These are phyloP conservation scores for Yponomeuta plumbellus DNA, from an alignment of 2,888 invertebrate genomes.

Conservation along the genomic window DNA sequence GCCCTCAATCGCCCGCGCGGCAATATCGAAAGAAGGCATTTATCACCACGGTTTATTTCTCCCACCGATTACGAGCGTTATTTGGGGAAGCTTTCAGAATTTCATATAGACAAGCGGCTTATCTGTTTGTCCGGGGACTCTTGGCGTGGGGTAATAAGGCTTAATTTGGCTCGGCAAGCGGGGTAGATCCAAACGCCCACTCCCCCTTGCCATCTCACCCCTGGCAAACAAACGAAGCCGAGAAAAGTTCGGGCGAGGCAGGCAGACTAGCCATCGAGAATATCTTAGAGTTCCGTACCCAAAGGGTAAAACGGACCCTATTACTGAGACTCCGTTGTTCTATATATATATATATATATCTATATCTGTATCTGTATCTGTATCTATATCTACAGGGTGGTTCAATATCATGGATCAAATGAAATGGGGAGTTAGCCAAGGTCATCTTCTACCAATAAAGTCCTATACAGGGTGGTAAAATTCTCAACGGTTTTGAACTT, in stretches of 20 bases:
- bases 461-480: too few species aligned
- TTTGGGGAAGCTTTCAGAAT: slow-evolving; percentile 30
- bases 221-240: slow-evolving; percentile 1
- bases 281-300: too few species aligned
- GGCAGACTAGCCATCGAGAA: background rate
- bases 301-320: too few species aligned
- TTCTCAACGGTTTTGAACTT: too few species aligned
- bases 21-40: slow-evolving; percentile 18
- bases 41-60: slow-evolving; percentile 22
- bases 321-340: too few species aligned
- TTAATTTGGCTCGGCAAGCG: background rate
- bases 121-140: slow-evolving; percentile 1
- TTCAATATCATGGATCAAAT: too few species aligned
- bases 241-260: background rate
- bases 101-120: slow-evolving; percentile 19
- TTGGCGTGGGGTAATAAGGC: background rate
- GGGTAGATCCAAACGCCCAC: background rate
- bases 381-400: too few species aligned
- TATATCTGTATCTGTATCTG: too few species aligned
- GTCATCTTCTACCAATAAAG: too few species aligned
- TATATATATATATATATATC: too few species aligned
- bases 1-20: background rate
- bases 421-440: too few species aligned
- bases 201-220: background rate
- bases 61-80: slow-evolving; percentile 30